A percentile compares a stretch with the other conserved stretches of the same genome.
These are phyloP conservation scores for Entosphenus tridentatus DNA, from an alignment of 2,113 vertebrate genomes.

Conservation along the genomic window DNA sequence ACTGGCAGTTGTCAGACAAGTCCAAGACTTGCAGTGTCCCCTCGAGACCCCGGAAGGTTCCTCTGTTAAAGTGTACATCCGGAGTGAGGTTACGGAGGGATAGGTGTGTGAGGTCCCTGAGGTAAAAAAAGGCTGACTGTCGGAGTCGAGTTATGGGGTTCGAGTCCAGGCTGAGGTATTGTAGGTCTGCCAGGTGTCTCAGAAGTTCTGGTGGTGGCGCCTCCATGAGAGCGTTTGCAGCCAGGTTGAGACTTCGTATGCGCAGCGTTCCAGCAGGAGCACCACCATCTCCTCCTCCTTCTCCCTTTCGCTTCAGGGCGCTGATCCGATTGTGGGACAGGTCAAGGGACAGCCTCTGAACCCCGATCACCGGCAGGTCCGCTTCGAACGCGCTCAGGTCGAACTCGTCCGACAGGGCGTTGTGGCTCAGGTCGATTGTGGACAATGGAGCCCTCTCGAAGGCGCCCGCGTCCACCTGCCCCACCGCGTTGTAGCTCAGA, in stretches of 20 bases:
- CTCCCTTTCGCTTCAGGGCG: slow-evolving; percentile 16
- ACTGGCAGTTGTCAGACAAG: slow-evolving; percentile 41
- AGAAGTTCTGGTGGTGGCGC: slow-evolving; percentile 29
- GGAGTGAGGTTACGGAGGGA: slow-evolving; percentile 35
- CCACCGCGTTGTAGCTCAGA: slow-evolving; percentile 59
- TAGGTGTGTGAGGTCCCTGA: slow-evolving; percentile 48
- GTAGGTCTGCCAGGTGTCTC: slow-evolving; percentile 29
- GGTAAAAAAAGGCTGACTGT: slow-evolving; percentile 29
- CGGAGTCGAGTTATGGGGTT: slow-evolving; percentile 36
- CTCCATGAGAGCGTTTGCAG: slow-evolving; percentile 31
- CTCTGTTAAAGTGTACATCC: no score
- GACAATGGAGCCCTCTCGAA: slow-evolving; percentile 52
- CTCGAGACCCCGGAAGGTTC: slow-evolving; percentile 19
- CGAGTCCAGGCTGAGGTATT: slow-evolving; percentile 53
- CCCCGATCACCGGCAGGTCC: no score
- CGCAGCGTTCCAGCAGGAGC: slow-evolving; percentile 15
- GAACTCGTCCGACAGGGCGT: slow-evolving; percentile 36
- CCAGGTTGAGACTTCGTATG: slow-evolving; percentile 55
- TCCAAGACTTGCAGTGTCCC: slow-evolving; percentile 51
- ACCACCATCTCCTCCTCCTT: slow-evolving; percentile 11
- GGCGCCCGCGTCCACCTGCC: slow-evolving; percentile 28
- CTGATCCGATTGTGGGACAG: slow-evolving; percentile 49
- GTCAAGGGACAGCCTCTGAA: slow-evolving; percentile 17
- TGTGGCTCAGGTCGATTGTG: slow-evolving; percentile 65
- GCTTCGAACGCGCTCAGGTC: slow-evolving; percentile 28